Evolutionary conservation across 2,888 invertebrate genomes (phyloP).

Genomic region (Hyposoter dolosus): DNA sequence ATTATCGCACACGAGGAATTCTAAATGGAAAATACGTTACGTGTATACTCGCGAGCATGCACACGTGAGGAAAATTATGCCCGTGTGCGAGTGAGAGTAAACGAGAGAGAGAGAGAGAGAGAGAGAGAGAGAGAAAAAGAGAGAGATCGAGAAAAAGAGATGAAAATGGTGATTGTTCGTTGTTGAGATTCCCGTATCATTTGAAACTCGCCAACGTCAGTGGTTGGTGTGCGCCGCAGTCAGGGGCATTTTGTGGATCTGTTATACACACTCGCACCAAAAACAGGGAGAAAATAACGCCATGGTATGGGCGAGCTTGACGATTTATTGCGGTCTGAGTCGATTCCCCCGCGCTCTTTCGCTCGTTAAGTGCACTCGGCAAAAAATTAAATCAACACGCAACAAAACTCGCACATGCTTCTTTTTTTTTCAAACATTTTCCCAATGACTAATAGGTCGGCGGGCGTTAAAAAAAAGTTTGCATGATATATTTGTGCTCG

Average conservation of each 20-base stretch:
- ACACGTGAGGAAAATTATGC: constrained; percentile 6
- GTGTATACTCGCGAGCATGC: constrained; percentile 2
- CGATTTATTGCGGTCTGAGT: constrained; percentile 57
- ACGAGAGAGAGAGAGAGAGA: background rate
- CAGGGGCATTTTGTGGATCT: constrained; percentile 31
- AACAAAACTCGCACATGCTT: constrained; percentile 37
- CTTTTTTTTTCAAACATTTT: constrained; percentile 21
- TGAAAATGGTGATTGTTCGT: background rate
- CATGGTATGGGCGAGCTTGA: constrained; percentile 20
- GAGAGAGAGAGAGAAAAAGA: background rate
- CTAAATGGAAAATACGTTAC: constrained; percentile 66
- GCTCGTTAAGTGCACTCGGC: constrained; percentile 39
- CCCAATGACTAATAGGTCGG: constrained; percentile 32
- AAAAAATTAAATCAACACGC: constrained; percentile 59
- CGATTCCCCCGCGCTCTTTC: constrained; percentile 12
- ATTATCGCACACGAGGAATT: constrained; percentile 69
- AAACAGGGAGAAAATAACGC: constrained; percentile 38
- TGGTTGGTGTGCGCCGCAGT: background rate
- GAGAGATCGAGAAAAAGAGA: background rate
- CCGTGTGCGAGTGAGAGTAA: constrained; percentile 8
- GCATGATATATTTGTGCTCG: background rate
- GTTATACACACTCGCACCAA: constrained; percentile 25
- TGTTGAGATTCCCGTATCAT: constrained; percentile 62
- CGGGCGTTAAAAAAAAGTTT: constrained; percentile 14
- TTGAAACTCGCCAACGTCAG: constrained; percentile 29